Evolutionary conservation across 2,797 vertebrate genomes (phyloP).

Genomic region (Tokudaia muenninki): DNA sequence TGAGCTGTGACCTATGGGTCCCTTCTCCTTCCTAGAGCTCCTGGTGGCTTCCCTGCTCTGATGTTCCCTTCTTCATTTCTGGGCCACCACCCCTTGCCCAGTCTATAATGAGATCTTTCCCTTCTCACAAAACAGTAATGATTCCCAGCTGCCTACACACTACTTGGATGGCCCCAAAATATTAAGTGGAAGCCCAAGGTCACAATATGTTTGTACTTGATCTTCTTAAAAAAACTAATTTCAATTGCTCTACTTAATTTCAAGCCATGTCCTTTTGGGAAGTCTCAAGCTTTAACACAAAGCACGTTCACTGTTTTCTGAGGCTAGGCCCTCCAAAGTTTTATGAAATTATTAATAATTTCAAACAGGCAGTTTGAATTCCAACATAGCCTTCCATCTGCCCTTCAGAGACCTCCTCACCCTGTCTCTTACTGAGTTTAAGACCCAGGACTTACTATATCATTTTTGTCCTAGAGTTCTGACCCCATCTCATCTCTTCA

Average conservation of each 20-base stretch:
- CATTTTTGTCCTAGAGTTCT: not conserved
- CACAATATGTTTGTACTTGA: not conserved
- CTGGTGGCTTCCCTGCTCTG: fast-evolving
- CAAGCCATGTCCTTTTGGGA: not conserved
- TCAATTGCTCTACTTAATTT: not conserved
- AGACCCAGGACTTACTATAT: not conserved
- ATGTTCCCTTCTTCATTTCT: not conserved
- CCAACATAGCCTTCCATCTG: not conserved
- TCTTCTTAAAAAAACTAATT: not conserved
- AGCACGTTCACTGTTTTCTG: not conserved
- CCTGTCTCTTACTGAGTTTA: not conserved
- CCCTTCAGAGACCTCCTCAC: not conserved
- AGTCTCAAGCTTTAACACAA: not conserved
- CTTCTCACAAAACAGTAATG: not conserved
- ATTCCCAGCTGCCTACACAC: not conserved
- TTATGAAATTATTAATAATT: not conserved
- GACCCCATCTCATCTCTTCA: not conserved
- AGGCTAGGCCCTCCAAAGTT: not conserved
- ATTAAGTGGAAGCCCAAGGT: not conserved
- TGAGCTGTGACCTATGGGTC: not conserved
- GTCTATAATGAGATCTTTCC: not conserved
- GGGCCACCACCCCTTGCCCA: not conserved
- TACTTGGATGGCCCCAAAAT: not conserved
- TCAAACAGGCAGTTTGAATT: not conserved
- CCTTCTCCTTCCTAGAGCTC: not conserved